Base-by-base conservation (phyloP, 2,888 invertebrate species). In the Mantis religiosa region DNA sequence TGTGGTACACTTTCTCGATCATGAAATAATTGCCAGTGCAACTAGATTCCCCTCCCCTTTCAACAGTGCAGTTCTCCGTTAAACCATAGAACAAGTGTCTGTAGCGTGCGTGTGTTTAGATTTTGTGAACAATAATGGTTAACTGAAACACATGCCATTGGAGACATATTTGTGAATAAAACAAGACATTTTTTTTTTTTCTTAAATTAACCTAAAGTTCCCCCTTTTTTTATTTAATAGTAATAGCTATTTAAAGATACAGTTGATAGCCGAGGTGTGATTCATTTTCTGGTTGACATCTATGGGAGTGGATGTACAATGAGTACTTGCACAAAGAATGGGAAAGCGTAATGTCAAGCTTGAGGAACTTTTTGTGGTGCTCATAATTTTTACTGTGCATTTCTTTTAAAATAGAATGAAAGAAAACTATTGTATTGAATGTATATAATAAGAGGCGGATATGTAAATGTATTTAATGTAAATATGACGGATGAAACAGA, bases 391-490 rank as follows among this genome's bases (percentile, higher is more conserved):
- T 81, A 86, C 82, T 82, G 34, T 87, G 87, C 87, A 87, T 87
- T 87, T 87, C 82, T 87, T 87, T 82, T 71, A 30, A 34, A 87
- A 87, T n/a, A 85, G 87, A 82, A 34, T 34, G 34, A n/a, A 82
- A 71, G 82, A 82, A 12, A 34, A 82, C 28, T 84, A 28, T 34
- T 85, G 28, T 71, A 34, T 71, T 87, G 87, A 34, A 82, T 87
- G 87, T 87, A 87, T 82, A 87, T 82, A 30, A 71, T 82, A 82
- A 82, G 30, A 82, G 82, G 41, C 81, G 81, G 86, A 87, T 82
- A 81, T 87, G 87, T 87, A 34, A 12, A 84, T 89, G 89, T 89
- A 89, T 89, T 89, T 89, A 89, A 89, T 89, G 89, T 89, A 89
- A 89, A 89, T 89, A 89, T 84, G 82, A 30, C 82, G 86, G 28